Evolutionary conservation across 2,113 vertebrate species (phyloP).

Genomic region (Lepus europaeus): DNA sequence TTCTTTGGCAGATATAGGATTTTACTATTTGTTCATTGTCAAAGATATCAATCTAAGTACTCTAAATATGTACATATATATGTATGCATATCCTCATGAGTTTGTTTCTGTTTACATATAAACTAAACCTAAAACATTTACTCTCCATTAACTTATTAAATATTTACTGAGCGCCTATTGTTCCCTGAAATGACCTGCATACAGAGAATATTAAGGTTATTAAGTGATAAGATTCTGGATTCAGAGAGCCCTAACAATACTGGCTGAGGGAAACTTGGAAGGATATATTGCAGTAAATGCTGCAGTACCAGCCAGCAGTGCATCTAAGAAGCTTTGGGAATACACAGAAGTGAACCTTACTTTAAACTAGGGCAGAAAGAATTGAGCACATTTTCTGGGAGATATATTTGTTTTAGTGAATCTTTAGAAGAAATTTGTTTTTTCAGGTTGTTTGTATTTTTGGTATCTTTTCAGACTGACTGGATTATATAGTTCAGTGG

Average conservation of each 20-base stretch:
- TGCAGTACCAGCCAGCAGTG: background rate
- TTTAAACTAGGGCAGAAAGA: slow-evolving; percentile 12
- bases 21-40: slow-evolving; percentile 57
- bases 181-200: background rate
- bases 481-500: background rate
- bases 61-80: background rate
- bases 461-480: background rate
- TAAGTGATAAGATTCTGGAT: background rate
- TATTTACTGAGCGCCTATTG: background rate
- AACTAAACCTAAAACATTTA: background rate
- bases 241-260: slow-evolving; percentile 18
- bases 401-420: slow-evolving; percentile 46
- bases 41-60: slow-evolving; percentile 39
- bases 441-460: slow-evolving; percentile 21
- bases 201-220: background rate
- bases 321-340: background rate
- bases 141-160: slow-evolving; percentile 32
- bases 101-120: background rate
- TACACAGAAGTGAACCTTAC: background rate
- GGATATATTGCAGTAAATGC: background rate
- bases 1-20: slow-evolving; percentile 68
- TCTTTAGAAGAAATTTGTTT: slow-evolving; percentile 37
- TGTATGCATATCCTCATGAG: background rate
- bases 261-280: background rate
- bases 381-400: background rate